Conservation (phyloP, 2,888 invertebrate species). For the Trachelus tabidus region DNA sequence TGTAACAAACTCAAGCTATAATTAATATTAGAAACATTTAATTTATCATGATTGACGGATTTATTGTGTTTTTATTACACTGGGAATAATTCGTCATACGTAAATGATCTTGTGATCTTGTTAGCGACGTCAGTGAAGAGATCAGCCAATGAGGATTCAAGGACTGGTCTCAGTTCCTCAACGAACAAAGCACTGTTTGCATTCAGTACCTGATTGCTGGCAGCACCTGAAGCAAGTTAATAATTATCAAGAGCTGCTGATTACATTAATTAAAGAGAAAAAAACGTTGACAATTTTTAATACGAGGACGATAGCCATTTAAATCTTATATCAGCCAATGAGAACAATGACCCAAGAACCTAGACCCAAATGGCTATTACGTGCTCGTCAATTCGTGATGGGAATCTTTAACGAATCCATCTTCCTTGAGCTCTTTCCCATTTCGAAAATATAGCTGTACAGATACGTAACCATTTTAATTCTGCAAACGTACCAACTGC, state of each 20-base stretch:
- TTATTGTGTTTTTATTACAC: constrained; percentile 33
- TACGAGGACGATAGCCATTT: not conserved
- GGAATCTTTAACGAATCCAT: not conserved
- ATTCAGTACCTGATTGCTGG: constrained; percentile 76
- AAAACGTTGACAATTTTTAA: not conserved
- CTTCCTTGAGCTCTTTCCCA: not conserved
- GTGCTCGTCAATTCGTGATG: constrained; percentile 2
- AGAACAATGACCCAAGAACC: constrained; percentile 16
- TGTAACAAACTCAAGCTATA: not conserved
- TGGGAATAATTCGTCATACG: constrained; percentile 78
- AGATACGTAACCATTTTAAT: not conserved
- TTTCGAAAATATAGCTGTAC: not conserved
- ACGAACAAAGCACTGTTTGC: constrained; percentile 76
- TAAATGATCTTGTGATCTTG: constrained; percentile 76
- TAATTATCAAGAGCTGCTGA: not conserved
- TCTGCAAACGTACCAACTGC: not conserved
- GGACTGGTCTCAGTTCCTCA: constrained; percentile 75
- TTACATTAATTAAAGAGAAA: not conserved
- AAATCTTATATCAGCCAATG: not conserved
- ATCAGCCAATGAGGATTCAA: constrained; percentile 74
- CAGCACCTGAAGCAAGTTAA: constrained; percentile 67
- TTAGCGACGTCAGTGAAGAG: constrained; percentile 78
- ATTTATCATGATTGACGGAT: not conserved
- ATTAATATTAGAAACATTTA: not conserved
- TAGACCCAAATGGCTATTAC: constrained; percentile 27